Conservation (phyloP, 2,113 vertebrate species). For the Motacilla tschutschensis region DNA sequence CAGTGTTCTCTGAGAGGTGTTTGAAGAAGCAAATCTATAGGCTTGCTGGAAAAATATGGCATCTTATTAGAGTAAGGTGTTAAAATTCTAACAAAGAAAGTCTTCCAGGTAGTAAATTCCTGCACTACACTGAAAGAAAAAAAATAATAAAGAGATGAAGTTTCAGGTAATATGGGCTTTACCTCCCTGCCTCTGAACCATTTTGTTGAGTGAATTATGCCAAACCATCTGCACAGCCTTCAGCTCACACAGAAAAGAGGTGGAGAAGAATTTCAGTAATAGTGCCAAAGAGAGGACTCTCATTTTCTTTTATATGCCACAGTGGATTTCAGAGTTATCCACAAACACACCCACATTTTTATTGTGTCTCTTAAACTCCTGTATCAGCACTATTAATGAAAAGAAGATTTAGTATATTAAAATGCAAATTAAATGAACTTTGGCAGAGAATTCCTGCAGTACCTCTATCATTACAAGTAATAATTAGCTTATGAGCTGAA, state of each 20-base stretch:
- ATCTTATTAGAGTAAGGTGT: neutral
- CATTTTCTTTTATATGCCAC: constrained; percentile 28
- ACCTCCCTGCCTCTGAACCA: neutral
- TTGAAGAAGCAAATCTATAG: neutral
- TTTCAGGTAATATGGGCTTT: neutral
- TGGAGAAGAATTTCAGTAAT: constrained; percentile 7
- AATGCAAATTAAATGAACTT: constrained; percentile 37
- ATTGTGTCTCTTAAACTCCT: constrained; percentile 10
- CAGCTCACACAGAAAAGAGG: neutral
- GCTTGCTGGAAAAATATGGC: neutral
- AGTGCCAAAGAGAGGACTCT: neutral
- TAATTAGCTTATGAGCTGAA: constrained; percentile 3
- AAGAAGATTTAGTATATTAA: constrained; percentile 25
- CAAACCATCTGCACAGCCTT: neutral
- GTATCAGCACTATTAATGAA: constrained; percentile 4
- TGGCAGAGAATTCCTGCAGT: neutral
- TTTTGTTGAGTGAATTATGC: neutral
- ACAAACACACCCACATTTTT: constrained; percentile 13
- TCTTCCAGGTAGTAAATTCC: neutral
- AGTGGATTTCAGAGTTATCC: constrained; percentile 20
- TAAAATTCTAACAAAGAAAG: neutral
- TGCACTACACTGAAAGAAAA: neutral
- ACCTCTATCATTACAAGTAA: neutral
- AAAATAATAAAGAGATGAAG: neutral
- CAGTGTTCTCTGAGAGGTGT: neutral